These are phyloP conservation scores for Mormyrus hasselquistii DNA, from an alignment of 2,797 vertebrate genomes.

Conservation along the genomic window DNA sequence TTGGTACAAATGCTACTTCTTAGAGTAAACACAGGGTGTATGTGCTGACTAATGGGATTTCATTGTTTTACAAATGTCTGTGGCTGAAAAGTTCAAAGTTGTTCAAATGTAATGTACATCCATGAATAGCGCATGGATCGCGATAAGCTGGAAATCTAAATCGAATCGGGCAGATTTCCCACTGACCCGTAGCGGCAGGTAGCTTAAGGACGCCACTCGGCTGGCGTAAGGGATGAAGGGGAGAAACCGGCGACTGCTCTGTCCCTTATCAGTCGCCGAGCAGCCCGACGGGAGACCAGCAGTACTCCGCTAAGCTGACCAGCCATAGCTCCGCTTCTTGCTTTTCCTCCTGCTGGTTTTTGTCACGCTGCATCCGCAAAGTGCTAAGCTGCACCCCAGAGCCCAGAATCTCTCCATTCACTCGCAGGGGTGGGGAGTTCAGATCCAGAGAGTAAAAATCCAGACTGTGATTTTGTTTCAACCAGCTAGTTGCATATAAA, in stretches of 20 bases:
- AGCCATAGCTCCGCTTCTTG: background rate
- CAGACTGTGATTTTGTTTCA: background rate
- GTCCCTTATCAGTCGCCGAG: background rate
- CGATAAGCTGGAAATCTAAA: background rate
- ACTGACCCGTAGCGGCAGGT: background rate
- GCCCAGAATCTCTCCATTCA: conserved; percentile 17
- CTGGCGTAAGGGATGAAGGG: background rate
- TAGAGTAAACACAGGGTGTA: no score
- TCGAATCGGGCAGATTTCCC: background rate
- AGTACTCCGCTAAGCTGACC: background rate
- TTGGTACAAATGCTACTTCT: background rate
- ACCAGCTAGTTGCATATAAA: background rate
- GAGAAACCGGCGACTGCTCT: background rate
- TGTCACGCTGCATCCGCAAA: conserved; percentile 1
- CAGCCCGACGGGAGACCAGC: background rate
- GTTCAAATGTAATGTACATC: no score
- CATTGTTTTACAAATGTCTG: background rate
- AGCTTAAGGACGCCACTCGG: background rate
- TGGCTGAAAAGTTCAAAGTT: background rate
- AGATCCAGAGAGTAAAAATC: background rate
- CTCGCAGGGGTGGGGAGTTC: background rate
- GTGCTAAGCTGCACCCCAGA: conserved; percentile 14
- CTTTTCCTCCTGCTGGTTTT: background rate
- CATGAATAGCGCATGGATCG: background rate
- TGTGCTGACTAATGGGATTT: background rate